These are phyloP conservation scores for Champsocephalus gunnari DNA, from an alignment of 2,797 vertebrate genomes.

Conservation along the genomic window DNA sequence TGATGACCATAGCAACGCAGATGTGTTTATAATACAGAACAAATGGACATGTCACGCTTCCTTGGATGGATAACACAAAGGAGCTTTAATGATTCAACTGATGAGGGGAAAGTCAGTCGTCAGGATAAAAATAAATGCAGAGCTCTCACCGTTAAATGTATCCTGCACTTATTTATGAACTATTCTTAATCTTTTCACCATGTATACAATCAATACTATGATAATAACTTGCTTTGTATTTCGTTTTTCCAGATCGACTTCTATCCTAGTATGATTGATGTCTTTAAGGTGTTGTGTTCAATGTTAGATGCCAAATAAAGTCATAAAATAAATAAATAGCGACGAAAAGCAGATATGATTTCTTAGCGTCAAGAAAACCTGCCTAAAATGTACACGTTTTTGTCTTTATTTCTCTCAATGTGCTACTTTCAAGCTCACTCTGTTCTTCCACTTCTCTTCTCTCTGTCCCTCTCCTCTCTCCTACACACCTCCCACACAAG, in stretches of 20 bases:
- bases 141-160: background rate
- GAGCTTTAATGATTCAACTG: background rate
- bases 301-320: slow-evolving; percentile 6
- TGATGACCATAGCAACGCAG: slow-evolving; percentile 18
- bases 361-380: slow-evolving; percentile 8
- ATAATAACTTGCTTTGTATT: background rate
- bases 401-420: slow-evolving; percentile 12
- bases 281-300: background rate
- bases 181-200: slow-evolving; percentile 1
- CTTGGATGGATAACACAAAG: slow-evolving; percentile 14
- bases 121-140: background rate
- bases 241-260: background rate
- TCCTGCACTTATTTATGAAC: background rate
- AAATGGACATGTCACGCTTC: slow-evolving; percentile 17
- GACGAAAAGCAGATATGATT: background rate
- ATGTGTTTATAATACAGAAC: slow-evolving; percentile 8
- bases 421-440: slow-evolving; percentile 32
- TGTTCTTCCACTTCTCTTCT: slow-evolving; percentile 56
- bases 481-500: slow-evolving; percentile 76
- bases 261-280: background rate
- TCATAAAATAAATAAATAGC: background rate
- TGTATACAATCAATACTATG: background rate
- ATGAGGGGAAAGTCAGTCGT: background rate
- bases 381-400: slow-evolving; percentile 5
- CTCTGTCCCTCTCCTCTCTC: slow-evolving; percentile 63